Percentiles rank a stretch among this genome's conserved stretches.
Evolutionary conservation across 1,140 invertebrate genomes (phyloP).

Genomic region (Neodiprion fabricii): DNA sequence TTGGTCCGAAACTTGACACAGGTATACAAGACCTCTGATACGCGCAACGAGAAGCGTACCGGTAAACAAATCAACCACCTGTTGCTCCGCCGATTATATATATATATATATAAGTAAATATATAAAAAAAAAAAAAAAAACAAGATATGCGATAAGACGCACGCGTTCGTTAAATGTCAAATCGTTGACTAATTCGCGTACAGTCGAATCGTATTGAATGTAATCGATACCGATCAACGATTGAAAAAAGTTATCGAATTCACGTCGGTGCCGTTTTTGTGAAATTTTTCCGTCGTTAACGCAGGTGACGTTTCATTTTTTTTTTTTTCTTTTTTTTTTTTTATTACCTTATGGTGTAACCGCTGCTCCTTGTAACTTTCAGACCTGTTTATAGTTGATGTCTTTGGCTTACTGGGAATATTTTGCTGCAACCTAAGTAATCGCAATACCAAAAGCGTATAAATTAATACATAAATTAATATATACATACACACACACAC

Average conservation of each 20-base stretch:
- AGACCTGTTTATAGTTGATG: slow-evolving; percentile 66
- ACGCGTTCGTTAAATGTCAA: too few species aligned
- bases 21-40: not conserved
- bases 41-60: not conserved
- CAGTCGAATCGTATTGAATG: too few species aligned
- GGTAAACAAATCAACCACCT: not conserved
- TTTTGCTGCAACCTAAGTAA: slow-evolving; percentile 58
- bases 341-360: slow-evolving; percentile 65
- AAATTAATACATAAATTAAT: slow-evolving; percentile 32
- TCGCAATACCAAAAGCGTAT: slow-evolving; percentile 13
- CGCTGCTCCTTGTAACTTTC: slow-evolving; percentile 68
- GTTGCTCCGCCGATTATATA: not conserved
- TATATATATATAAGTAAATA: too few species aligned
- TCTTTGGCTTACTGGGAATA: slow-evolving; percentile 63
- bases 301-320: too few species aligned
- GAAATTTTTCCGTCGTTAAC: too few species aligned
- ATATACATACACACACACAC: not conserved
- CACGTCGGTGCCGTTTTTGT: too few species aligned
- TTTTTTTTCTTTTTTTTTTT: too few species aligned
- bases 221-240: too few species aligned
- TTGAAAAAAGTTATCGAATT: too few species aligned
- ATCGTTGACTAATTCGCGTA: too few species aligned
- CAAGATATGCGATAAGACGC: too few species aligned
- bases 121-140: too few species aligned
- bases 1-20: not conserved